These are phyloP conservation scores for Phylloscopus whistleri DNA, from an alignment of 2,113 vertebrate species.

Conservation along the genomic window DNA sequence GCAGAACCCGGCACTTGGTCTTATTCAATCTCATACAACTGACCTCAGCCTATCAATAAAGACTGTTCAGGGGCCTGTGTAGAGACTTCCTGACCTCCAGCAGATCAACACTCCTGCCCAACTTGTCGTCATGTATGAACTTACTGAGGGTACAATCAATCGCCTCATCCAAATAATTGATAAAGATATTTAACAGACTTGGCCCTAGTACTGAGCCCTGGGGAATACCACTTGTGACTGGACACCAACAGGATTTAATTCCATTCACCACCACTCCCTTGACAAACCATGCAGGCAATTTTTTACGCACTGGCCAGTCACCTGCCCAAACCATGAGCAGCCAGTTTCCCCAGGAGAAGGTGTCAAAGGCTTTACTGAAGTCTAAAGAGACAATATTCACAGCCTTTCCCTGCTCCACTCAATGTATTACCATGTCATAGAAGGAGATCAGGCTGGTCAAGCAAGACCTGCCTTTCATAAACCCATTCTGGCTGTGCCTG, in stretches of 20 bases:
- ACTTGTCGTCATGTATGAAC: not conserved
- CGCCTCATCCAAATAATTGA: rapidly evolving
- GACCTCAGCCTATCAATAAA: not conserved
- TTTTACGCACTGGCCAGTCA: not conserved
- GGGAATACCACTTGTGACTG: not conserved
- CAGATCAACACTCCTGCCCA: not conserved
- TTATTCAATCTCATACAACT: not conserved
- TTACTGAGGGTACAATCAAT: not conserved
- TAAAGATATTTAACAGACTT: not conserved
- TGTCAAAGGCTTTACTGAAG: not conserved
- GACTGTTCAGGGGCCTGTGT: too few relatives aligned
- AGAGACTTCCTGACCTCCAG: not conserved
- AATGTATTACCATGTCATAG: not conserved
- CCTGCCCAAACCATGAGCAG: not conserved
- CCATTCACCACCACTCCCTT: not conserved
- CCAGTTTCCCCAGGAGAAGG: not conserved
- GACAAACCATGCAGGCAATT: not conserved
- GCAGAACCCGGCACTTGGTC: rapidly evolving
- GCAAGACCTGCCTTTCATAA: not conserved
- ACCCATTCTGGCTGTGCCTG: not conserved
- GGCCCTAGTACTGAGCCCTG: not conserved
- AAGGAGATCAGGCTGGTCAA: not conserved
- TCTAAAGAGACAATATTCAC: not conserved
- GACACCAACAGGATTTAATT: not conserved
- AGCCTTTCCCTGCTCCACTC: not conserved